phyloP scores from a whole-genome alignment of 2,113 vertebrate species.

The Entelurus aequoreus region DNA sequence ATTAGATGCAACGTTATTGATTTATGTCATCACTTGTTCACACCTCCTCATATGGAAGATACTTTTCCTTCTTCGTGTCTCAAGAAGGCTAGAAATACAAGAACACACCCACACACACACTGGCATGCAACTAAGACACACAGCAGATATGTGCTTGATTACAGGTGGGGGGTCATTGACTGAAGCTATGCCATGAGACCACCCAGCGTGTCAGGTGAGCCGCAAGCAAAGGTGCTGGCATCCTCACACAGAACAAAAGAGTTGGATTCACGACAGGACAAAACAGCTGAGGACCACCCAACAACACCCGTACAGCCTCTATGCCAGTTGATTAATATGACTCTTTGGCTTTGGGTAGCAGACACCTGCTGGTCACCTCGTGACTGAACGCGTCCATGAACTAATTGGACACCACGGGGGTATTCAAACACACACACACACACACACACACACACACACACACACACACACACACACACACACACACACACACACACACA shows the following conservation, averaged over 20 bases:
- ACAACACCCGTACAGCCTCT: conserved; percentile 8
- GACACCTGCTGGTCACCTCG: conserved; percentile 61
- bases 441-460: not conserved
- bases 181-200: conserved; percentile 43
- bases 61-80: too few relatives aligned
- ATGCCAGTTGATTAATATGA: conserved; percentile 51
- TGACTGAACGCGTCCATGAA: conserved; percentile 59
- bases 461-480: too few relatives aligned
- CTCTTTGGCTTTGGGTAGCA: conserved; percentile 44
- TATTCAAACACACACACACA: conserved; percentile 44
- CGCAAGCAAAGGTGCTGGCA: conserved; percentile 51
- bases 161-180: conserved; percentile 42
- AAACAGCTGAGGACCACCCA: conserved; percentile 39
- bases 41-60: too few relatives aligned
- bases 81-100: too few relatives aligned
- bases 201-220: conserved; percentile 47
- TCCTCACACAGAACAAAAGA: conserved; percentile 57
- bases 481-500: too few relatives aligned
- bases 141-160: not conserved
- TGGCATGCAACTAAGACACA: too few relatives aligned
- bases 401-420: conserved; percentile 61
- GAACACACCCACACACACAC: too few relatives aligned
- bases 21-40: too few relatives aligned
- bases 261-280: conserved; percentile 24
- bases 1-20: too few relatives aligned